Evolutionary conservation across 1,140 invertebrate species (phyloP).

Genomic region (Rhopalosiphum maidis): DNA sequence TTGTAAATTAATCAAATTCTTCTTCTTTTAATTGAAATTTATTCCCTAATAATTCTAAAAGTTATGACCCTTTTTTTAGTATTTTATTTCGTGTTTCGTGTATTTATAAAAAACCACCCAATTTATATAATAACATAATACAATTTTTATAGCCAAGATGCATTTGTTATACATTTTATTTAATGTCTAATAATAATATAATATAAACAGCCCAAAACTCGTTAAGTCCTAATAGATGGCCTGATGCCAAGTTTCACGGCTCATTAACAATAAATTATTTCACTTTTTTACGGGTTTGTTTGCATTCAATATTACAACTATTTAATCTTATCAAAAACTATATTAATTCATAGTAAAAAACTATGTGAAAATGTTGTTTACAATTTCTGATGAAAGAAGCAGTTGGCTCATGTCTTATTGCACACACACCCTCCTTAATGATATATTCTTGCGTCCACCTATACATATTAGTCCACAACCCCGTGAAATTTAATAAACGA

Average conservation of each 20-base stretch:
- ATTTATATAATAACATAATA: not conserved
- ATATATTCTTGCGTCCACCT: not conserved
- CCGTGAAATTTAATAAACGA: not conserved
- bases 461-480: not conserved
- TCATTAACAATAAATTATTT: conserved; percentile 40
- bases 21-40: not conserved
- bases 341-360: not conserved
- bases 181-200: conserved; percentile 53
- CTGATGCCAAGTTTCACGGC: conserved; percentile 44
- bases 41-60: not conserved
- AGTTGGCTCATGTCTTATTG: not conserved
- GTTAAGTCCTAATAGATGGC: conserved; percentile 24
- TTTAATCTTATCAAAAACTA: not conserved
- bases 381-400: not conserved
- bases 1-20: not conserved
- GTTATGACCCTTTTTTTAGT: not conserved
- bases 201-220: not conserved
- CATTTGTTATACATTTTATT: conserved; percentile 43
- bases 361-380: not conserved
- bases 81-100: not conserved
- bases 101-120: not conserved
- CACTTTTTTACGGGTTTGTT: not conserved
- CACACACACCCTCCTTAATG: not conserved
- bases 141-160: not conserved
- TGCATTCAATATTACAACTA: not conserved